phyloP scores from a whole-genome alignment of 1,140 invertebrate species.

The Subanguina moxae region DNA sequence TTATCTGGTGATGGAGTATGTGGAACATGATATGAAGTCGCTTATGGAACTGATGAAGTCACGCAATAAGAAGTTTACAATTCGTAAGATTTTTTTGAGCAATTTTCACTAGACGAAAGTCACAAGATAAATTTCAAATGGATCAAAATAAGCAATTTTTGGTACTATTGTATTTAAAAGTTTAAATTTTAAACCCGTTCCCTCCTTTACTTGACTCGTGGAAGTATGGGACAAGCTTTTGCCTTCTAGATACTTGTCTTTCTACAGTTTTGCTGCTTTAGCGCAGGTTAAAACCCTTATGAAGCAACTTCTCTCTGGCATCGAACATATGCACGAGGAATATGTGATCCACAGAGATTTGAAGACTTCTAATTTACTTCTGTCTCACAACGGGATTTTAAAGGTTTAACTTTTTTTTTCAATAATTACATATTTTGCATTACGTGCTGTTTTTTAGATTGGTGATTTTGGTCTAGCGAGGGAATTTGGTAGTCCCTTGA shows the following conservation, averaged over 20 bases:
- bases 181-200: not conserved
- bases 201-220: not conserved
- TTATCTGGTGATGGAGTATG: slow-evolving; percentile 99
- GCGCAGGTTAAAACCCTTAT: slow-evolving; percentile 94
- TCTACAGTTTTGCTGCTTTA: slow-evolving; percentile 42
- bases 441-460: slow-evolving; percentile 59
- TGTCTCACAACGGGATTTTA: slow-evolving; percentile 83
- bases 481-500: slow-evolving; percentile 94
- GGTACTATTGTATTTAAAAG: not conserved
- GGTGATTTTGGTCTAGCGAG: slow-evolving; percentile 96
- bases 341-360: slow-evolving; percentile 88
- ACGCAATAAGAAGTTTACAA: slow-evolving; percentile 78
- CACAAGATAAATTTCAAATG: not conserved
- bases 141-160: not conserved
- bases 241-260: slow-evolving; percentile 1
- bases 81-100: too few species aligned
- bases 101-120: not conserved
- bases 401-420: slow-evolving; percentile 60
- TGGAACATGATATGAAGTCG: slow-evolving; percentile 95
- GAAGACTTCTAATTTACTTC: slow-evolving; percentile 96
- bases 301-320: slow-evolving; percentile 82
- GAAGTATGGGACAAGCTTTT: too few species aligned
- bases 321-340: slow-evolving; percentile 88
- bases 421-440: not conserved
- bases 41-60: slow-evolving; percentile 88